Percentiles rank a stretch among this genome's conserved stretches.
These are phyloP conservation scores for Platichthys stellatus DNA, from an alignment of 2,113 vertebrate genomes.

Conservation along the genomic window DNA sequence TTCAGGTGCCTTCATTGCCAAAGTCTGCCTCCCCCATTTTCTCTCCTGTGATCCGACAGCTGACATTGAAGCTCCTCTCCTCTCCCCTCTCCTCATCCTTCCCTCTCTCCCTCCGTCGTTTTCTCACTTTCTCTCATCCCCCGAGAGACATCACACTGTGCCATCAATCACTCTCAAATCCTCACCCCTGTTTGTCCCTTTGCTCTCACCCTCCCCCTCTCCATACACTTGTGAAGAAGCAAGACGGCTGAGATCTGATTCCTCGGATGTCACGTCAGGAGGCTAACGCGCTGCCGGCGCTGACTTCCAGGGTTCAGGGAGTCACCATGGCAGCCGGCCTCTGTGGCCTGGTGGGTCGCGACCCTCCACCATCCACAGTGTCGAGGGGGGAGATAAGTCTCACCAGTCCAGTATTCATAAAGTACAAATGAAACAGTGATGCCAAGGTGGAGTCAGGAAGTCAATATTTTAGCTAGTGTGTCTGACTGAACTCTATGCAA, in stretches of 20 bases:
- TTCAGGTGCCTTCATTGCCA: conserved; percentile 46
- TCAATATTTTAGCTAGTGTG: no score
- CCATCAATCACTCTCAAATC: conserved; percentile 32
- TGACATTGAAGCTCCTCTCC: conserved; percentile 31
- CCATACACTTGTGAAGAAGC: no score
- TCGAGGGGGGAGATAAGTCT: conserved; percentile 32
- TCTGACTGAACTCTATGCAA: no score
- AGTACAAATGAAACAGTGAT: conserved; percentile 39
- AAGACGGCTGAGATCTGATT: no score
- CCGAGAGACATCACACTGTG: conserved; percentile 32
- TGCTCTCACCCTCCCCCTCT: not conserved
- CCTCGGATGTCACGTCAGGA: not conserved
- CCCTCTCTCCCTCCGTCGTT: not conserved
- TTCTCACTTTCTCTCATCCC: conserved; percentile 33
- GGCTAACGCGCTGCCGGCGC: conserved; percentile 16
- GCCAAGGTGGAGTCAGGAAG: not conserved
- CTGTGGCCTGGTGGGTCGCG: conserved; percentile 27
- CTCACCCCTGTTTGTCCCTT: not conserved
- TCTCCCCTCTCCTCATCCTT: not conserved
- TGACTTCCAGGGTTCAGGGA: conserved; percentile 41
- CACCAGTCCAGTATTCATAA: conserved; percentile 8
- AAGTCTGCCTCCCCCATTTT: conserved; percentile 8
- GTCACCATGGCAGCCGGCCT: conserved; percentile 21
- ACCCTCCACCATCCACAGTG: conserved; percentile 22
- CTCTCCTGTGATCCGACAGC: conserved; percentile 26